These are phyloP conservation scores for Nixonia krombeini DNA, from an alignment of 1,140 invertebrate genomes.

Conservation along the genomic window DNA sequence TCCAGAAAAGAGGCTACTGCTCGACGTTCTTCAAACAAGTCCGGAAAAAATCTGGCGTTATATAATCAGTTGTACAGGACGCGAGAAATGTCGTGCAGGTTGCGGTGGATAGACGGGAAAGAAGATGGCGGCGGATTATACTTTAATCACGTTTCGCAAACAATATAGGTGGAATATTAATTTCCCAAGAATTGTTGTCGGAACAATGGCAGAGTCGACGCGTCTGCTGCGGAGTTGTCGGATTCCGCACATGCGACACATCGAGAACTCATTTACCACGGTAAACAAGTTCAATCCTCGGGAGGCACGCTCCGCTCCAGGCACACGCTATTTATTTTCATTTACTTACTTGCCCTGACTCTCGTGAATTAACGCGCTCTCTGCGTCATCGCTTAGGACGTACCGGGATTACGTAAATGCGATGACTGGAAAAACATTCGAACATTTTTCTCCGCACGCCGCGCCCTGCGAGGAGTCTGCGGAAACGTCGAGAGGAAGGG, in stretches of 20 bases:
- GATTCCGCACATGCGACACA: slow-evolving; percentile 8
- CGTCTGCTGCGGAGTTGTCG: too few species aligned
- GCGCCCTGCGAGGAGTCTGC: too few species aligned
- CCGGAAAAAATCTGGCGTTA: background rate
- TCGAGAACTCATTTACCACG: slow-evolving; percentile 26
- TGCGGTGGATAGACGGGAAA: too few species aligned
- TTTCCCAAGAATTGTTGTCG: too few species aligned
- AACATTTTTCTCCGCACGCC: too few species aligned
- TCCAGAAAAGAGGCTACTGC: slow-evolving; percentile 15
- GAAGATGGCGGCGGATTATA: too few species aligned
- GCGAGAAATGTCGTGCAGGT: too few species aligned
- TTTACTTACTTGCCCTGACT: slow-evolving; percentile 23
- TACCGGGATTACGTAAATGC: slow-evolving; percentile 21
- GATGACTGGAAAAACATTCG: too few species aligned
- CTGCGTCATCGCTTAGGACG: slow-evolving; percentile 24
- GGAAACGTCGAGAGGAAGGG: too few species aligned
- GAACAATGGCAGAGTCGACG: too few species aligned
- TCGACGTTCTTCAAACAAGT: slow-evolving; percentile 6
- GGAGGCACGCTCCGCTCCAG: slow-evolving; percentile 18
- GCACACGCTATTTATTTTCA: slow-evolving; percentile 43
- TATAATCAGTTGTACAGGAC: background rate
- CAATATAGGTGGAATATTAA: too few species aligned
- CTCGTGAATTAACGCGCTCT: slow-evolving; percentile 28
- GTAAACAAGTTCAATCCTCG: slow-evolving; percentile 37
- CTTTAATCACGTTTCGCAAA: too few species aligned